Evolutionary conservation across 37 sponge, comb jelly and placozoan species (phyloP), one percentile per base, ranked within the genome.

Genomic region (Mnemiopsis leidyi): DNA sequence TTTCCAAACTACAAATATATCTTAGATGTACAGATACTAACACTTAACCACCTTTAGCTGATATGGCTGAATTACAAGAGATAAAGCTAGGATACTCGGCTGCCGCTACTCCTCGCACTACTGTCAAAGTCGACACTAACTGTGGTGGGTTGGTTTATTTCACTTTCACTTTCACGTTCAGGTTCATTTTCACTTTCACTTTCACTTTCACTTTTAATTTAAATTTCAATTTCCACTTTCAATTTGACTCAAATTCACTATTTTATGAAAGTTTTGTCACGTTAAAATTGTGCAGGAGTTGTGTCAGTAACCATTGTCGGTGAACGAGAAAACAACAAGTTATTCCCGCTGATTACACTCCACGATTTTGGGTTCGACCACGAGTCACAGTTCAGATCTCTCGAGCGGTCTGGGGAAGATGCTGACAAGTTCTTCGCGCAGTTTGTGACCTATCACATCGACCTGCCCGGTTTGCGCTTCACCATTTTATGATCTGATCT

Each of bases 351-450:
- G 9, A 40, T 85, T 29, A 85, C 90, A 3, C 90, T 85, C 28
- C 90, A 85, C 61, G 90, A 85, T 29, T 85, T 85, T 33, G 90
- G 48, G 61, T 85, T 85, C 23, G 90, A 85, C 39, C 90, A 85
- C 90, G 90, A 26, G 61, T 38, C 90, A 39, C 90, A 85, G 90
- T 85, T 38, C 13, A 7, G 36, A 61, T 36, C 90, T 40, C 29
- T 85, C 7, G 61, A 85, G 30, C 38, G 36, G 25, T 40, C 61
- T 39, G 39, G 90, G 24, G 90, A 85, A 21, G 90, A 85, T 13
- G 90, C 90, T 5, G 48, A 16, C 2, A 85, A 37, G 61, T 85
- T 85, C 61, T 40, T 85, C 40, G 9, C 90, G 7, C 90, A 85
- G 90, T 85, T 85, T 25, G 61, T 38, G 0, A 85, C 90, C n/a